These are phyloP conservation scores for Andrena haemorrhoa DNA, from an alignment of 2,888 invertebrate genomes.

Conservation along the genomic window DNA sequence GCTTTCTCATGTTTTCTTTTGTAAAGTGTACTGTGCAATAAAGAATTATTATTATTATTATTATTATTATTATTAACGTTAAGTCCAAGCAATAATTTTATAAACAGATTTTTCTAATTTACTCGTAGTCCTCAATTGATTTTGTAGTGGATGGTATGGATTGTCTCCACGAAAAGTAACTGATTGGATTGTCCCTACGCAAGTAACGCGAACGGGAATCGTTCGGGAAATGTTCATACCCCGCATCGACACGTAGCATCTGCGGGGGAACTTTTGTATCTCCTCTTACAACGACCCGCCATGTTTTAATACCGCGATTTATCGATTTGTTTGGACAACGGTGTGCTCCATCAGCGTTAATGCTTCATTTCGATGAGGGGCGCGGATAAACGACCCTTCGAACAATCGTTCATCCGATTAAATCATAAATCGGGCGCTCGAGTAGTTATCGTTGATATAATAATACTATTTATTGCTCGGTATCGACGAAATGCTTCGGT, in stretches of 20 bases:
- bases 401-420: conserved; percentile 28
- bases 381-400: conserved; percentile 12
- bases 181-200: no score
- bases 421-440: conserved; percentile 10
- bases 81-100: no score
- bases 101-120: no score
- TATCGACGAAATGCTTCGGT: conserved; percentile 3
- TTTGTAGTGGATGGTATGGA: no score
- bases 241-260: background rate
- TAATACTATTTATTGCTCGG: conserved; percentile 30
- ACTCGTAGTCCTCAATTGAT: no score
- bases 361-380: background rate
- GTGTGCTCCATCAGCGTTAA: background rate
- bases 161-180: no score
- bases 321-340: conserved; percentile 9
- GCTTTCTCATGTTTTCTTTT: no score
- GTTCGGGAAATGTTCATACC: background rate
- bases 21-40: no score
- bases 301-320: background rate
- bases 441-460: background rate
- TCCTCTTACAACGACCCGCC: background rate
- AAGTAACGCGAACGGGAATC: no score
- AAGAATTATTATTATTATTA: no score
- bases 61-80: no score
- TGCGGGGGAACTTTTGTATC: background rate